Evolutionary conservation across 2,113 vertebrate species (phyloP), one percentile per base, ranked within the genome.

Genomic region (Polypterus senegalus): DNA sequence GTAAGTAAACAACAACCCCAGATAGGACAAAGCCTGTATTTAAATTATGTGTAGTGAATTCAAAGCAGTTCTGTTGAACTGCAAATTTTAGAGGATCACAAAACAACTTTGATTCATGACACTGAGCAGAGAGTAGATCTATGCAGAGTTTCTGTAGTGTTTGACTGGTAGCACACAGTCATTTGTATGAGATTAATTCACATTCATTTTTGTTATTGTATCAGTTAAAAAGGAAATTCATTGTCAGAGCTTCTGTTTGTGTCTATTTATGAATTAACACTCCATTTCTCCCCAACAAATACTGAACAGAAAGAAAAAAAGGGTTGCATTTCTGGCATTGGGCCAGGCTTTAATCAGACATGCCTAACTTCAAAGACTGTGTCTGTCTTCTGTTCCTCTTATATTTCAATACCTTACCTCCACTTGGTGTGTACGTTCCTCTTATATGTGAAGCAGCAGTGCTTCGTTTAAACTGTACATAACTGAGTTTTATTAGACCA

Each of bases 21-120:
- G 27, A 2, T 27, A 27, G 62, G 72, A 61, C 69, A 49, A 59
- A 63, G 68, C 58, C 63, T 65, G 76, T 70, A 70, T 70, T 77
- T 73, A 73, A 79, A 79, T 76, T 71, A 74, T 78, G 69, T 67
- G 27, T 65, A 76, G 77, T 82, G 76, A 53, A 79, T 79, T 80
- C 76, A 84, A 73, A 70, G 71, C 63, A 66, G 68, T 76, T 71
- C 63, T 55, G 61, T 76, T 66, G 65, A 62, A 58, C 64, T 3
- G 2, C 63, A 69, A 66, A 57, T 74, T 75, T 74, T 67, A 68
- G 67, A 67, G 74, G 70, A 76, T 74, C 74, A 67, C 64, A 62
- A 74, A 72, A 70, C 76, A 76, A 73, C 65, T 66, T 70, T 64
- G 69, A 69, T 77, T 67, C 4, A 48, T 68, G 62, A 71, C 70